A percentile compares a stretch with the other conserved stretches of the same genome.
Conservation (phyloP, 2,113 vertebrate genomes). For the Tragelaphus buxtoni region DNA sequence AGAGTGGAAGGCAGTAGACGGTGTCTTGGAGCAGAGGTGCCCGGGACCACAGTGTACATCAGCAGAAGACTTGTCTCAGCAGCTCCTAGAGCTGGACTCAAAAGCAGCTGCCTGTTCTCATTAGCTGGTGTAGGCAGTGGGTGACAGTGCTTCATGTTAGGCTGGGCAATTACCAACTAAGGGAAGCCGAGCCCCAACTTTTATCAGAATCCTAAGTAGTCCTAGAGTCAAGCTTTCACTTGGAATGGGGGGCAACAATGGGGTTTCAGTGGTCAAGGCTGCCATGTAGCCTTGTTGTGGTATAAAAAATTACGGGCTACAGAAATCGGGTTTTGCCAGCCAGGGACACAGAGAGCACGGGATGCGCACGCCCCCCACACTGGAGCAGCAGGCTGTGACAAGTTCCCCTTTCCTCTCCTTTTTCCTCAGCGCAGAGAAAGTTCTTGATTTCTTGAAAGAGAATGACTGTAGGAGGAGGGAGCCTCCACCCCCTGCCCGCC, state of each 20-base stretch:
- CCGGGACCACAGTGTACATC: accelerated
- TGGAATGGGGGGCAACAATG: neutral
- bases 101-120: neutral
- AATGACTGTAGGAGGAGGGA: neutral
- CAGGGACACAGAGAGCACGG: neutral
- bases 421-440: neutral
- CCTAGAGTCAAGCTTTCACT: neutral
- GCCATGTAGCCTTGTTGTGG: too few species aligned
- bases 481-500: too few species aligned
- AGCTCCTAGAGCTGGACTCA: neutral
- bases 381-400: neutral
- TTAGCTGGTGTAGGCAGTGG: too few species aligned
- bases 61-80: neutral
- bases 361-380: neutral
- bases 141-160: neutral
- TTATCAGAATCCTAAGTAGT: neutral
- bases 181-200: neutral
- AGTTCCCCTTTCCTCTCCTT: neutral
- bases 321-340: neutral
- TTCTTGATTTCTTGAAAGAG: neutral
- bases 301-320: neutral
- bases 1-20: accelerated
- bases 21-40: neutral
- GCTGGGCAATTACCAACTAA: too few species aligned
- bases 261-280: neutral